phyloP scores from a whole-genome alignment of 2,888 invertebrate species.

The Auanema sp. region DNA sequence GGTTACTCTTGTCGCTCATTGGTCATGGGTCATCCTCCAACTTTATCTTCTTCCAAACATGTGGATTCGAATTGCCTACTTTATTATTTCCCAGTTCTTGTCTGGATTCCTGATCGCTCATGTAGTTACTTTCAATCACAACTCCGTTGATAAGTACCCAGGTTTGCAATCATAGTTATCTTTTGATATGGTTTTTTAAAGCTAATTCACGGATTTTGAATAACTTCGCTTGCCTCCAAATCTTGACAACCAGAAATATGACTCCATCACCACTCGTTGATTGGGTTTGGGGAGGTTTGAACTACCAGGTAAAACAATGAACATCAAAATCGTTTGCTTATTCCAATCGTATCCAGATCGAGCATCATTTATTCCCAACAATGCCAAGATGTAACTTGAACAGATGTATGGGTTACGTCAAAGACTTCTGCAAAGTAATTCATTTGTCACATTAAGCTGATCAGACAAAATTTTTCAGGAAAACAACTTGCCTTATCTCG shows the following conservation, averaged over 20 bases:
- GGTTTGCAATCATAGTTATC: conserved; percentile 27
- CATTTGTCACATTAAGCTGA: not conserved
- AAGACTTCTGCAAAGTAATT: conserved; percentile 48
- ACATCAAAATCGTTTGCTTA: conserved; percentile 7
- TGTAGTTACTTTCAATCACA: conserved; percentile 63
- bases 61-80: conserved; percentile 47
- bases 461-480: conserved; percentile 18
- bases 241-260: conserved; percentile 62
- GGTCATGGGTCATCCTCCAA: conserved; percentile 57
- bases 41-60: conserved; percentile 52
- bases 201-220: conserved; percentile 58
- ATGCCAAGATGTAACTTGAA: conserved; percentile 62
- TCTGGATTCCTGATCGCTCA: conserved; percentile 56
- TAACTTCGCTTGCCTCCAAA: conserved; percentile 62
- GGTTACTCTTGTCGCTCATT: conserved; percentile 48
- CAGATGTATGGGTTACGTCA: conserved; percentile 45
- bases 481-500: conserved; percentile 52
- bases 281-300: conserved; percentile 63
- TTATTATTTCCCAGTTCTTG: conserved; percentile 52
- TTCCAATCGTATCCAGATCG: too few species aligned
- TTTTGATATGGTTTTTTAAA: conserved; percentile 24
- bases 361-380: conserved; percentile 63
- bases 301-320: conserved; percentile 46
- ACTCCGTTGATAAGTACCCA: conserved; percentile 62
- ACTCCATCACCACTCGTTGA: conserved; percentile 57